Evolutionary conservation across 2,113 vertebrate genomes (phyloP).

Genomic region (Nipponia nippon): DNA sequence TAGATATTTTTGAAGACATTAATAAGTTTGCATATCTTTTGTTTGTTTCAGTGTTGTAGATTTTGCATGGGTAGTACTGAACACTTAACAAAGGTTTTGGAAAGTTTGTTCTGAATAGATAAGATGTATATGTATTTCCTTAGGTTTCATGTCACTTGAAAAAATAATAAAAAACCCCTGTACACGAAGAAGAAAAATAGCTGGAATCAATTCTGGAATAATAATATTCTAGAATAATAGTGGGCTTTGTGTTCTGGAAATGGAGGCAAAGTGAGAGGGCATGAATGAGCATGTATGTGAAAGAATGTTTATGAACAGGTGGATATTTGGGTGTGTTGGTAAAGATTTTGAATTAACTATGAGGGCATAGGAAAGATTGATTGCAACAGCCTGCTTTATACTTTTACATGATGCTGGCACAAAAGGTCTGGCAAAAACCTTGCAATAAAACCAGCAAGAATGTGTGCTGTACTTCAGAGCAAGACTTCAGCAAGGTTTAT

Average conservation of each 20-base stretch:
- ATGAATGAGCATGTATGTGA: background rate
- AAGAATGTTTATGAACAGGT: background rate
- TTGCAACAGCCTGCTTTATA: background rate
- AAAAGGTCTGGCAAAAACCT: background rate
- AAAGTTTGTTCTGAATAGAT: background rate
- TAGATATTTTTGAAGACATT: background rate
- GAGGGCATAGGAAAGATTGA: background rate
- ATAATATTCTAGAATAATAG: background rate
- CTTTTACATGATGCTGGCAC: background rate
- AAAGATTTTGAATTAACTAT: background rate
- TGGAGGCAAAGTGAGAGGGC: background rate
- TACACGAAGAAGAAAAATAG: background rate
- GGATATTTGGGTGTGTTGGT: background rate
- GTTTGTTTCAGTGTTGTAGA: background rate
- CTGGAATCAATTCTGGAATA: background rate
- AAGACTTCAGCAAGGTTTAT: background rate
- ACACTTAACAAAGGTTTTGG: background rate
- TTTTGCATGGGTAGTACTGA: background rate
- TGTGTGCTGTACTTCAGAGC: background rate
- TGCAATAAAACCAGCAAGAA: background rate
- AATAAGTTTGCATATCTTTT: background rate
- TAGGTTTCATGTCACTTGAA: background rate
- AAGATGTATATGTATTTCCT: background rate
- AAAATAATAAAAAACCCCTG: background rate
- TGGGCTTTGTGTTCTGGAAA: background rate